Evolutionary conservation across 2,797 vertebrate genomes (phyloP), one percentile per base, ranked within the genome.

Genomic region (Ptychadena robeensis): DNA sequence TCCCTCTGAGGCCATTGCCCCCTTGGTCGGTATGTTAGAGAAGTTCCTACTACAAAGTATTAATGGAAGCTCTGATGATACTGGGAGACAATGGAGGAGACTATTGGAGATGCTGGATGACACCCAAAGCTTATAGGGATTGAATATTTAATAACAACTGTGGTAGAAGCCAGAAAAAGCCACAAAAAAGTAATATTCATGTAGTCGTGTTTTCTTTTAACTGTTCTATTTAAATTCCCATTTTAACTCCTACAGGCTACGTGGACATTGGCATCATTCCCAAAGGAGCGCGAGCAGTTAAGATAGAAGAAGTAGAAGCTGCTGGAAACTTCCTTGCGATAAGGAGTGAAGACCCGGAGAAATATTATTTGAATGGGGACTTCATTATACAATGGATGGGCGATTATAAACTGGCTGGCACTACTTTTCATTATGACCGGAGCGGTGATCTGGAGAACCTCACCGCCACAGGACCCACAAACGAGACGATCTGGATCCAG

Each of bases 321-420:
- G 95, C 97, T 69, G 97, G 95, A 86, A 99, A 99, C 90, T 99
- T 98, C 89, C 94, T 99, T 89, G 97, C 94, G 22, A 90, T 99
- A 65, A 91, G 95, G 87, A 95, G 94, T 73, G 90, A 93, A 86
- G 90, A 93, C 72, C 93, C 96, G 0, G 94, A 95, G 77, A 94
- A 96, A 63, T 97, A 98, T 85, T 98, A 95, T 86, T 94, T 99
- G 82, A 99, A 99, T 30, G 98, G 98, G 75, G 96, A 96, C 83
- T 98, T 93, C 89, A 97, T 98, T 88, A 99, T 99, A 91, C 98
- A 99, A 85, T 99, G 98, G 98, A 99, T 96, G 5, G 97, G 98
- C 15, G 96, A 98, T 90, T 98, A 98, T 72, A 93, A 95, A 87
- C 93, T 97, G 9, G 97, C 96, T 0, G 97, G 96, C 73, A 96